Evolutionary conservation across 2,888 invertebrate genomes (phyloP), one percentile per base, ranked within the genome.

Genomic region (Drosophila dives): DNA sequence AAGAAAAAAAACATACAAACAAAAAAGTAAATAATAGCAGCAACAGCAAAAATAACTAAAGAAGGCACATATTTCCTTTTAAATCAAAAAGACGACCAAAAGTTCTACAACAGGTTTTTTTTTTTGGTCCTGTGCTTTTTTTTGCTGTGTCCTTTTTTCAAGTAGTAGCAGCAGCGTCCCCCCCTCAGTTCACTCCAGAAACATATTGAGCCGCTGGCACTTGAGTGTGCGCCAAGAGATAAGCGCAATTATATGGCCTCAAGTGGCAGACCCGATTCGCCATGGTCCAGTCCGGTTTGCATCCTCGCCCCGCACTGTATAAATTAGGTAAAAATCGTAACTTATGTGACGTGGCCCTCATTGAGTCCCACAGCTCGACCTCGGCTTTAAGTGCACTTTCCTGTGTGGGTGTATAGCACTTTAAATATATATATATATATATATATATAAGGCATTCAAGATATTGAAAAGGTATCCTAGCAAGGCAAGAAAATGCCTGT

Each of bases 201-300:
- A 85, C 85, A 85, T 85, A 85, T 89, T 87, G 85, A 89, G 88
- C 83, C 78, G 73, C 76, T 70, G 76, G 79, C 87, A 79, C 82
- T 85, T 85, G 90, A 89, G 90, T 89, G 90, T 81, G 86, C 88
- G 90, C 88, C 85, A 85, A 85, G 83, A 86, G 90, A 86, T 86
- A 86, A 86, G 86, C 90, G 89, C 90, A 86, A 86, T 86, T 86
- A 86, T 90, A 90, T 86, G 86, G 89, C 77, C 75, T 89, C 89
- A 79, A 85, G 85, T 75, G 75, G 66, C 36, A 58, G 55, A 42
- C 63, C 60, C 59, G 65, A 53, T 49, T 75, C 56, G 59, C 51
- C n/a, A 53, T 23, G 32, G 38, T 36, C 64, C 55, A 49, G 62
- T 64, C 68, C 55, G 49, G 55, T 26, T 12, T 26, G 45, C 3